These are phyloP conservation scores for Volucella zonaria DNA, from an alignment of 2,888 invertebrate genomes.

Conservation along the genomic window DNA sequence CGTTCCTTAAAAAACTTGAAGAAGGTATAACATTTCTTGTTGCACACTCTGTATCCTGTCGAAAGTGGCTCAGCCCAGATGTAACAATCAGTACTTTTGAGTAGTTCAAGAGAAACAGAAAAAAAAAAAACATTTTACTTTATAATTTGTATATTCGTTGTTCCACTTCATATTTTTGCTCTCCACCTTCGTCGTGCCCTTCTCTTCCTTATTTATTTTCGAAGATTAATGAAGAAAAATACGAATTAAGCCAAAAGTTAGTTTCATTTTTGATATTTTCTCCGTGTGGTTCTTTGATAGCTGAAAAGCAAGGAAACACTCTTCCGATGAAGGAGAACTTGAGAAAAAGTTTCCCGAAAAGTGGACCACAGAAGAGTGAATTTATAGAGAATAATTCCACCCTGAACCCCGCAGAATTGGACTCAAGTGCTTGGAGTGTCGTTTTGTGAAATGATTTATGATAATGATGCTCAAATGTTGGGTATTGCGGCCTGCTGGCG, in stretches of 20 bases:
- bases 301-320: not conserved
- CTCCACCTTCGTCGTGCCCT: not conserved
- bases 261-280: no score
- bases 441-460: conserved; percentile 63
- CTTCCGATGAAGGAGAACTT: not conserved
- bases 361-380: not conserved
- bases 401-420: not conserved
- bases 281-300: no score
- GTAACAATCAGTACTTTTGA: conserved; percentile 31
- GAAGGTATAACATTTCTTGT: no score
- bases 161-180: conserved; percentile 15
- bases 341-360: not conserved
- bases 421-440: conserved; percentile 51
- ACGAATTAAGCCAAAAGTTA: conserved; percentile 30
- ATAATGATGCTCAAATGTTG: conserved; percentile 50
- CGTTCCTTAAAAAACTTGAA: no score
- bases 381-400: not conserved
- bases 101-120: conserved; percentile 21
- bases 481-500: not conserved
- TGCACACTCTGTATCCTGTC: no score
- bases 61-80: not conserved
- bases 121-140: conserved; percentile 46
- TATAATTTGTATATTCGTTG: conserved; percentile 52
- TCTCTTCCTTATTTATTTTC: conserved; percentile 25
- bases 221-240: conserved; percentile 57